A percentile compares a stretch with the other conserved stretches of the same genome.
These are phyloP conservation scores for Phylloscopus whistleri DNA, from an alignment of 2,113 vertebrate genomes.

Conservation along the genomic window DNA sequence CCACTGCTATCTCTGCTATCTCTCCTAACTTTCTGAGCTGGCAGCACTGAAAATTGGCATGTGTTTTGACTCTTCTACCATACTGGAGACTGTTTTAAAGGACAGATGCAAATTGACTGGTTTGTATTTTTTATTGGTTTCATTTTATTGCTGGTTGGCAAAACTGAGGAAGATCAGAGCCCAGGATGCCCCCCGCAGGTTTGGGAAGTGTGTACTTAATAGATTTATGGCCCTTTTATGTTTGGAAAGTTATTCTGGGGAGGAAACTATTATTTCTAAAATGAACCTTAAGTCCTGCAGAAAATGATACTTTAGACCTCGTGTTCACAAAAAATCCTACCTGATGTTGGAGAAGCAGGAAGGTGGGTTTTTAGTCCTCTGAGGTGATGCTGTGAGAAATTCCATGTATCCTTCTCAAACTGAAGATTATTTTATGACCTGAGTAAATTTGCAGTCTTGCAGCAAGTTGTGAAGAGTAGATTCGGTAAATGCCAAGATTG, in stretches of 20 bases:
- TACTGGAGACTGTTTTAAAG: not conserved
- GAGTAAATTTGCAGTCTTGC: slow-evolving; percentile 36
- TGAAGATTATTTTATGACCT: slow-evolving; percentile 25
- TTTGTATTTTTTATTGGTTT: slow-evolving; percentile 5
- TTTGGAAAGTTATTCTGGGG: not conserved
- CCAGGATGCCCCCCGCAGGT: not conserved
- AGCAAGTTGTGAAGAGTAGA: slow-evolving; percentile 24
- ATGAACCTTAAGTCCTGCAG: not conserved
- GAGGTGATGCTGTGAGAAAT: not conserved
- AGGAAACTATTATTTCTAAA: slow-evolving; percentile 21
- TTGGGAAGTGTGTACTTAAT: slow-evolving; percentile 3
- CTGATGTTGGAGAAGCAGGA: not conserved
- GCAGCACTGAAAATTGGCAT: not conserved
- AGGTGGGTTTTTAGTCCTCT: not conserved
- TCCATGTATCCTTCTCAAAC: not conserved
- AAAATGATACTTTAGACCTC: not conserved
- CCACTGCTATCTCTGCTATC: not conserved
- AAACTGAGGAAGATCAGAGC: not conserved
- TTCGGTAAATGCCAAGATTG: slow-evolving; percentile 68
- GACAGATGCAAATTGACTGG: not conserved
- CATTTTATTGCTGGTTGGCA: slow-evolving; percentile 1
- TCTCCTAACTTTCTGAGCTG: not conserved
- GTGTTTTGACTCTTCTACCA: not conserved
- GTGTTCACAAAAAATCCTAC: not conserved
- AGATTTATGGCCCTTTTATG: not conserved